Conservation (phyloP, 2,888 invertebrate species). For the Himalopsyche kuldschensis region DNA sequence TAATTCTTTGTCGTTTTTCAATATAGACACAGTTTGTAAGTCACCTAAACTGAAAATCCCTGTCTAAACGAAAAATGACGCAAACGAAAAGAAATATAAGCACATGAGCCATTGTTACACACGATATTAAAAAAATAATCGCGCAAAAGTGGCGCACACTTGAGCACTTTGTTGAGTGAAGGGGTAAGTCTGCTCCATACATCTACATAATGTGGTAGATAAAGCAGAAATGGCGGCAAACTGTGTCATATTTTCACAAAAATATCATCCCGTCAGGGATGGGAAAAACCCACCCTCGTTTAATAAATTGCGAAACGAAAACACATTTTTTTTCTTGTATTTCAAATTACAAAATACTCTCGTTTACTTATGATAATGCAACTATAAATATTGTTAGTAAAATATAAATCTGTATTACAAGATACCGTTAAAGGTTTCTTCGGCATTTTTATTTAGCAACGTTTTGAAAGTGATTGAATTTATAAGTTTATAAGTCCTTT, state of each 20-base stretch:
- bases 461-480: not conserved
- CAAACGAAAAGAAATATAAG: not conserved
- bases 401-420: no score
- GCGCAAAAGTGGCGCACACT: slow-evolving; percentile 1
- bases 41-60: not conserved
- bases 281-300: not conserved
- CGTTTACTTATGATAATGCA: not conserved
- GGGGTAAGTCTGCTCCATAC: not conserved
- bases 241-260: not conserved
- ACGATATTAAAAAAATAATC: slow-evolving; percentile 1
- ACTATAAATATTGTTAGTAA: no score
- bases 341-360: not conserved
- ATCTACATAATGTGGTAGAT: not conserved
- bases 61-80: not conserved
- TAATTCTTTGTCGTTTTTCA: no score
- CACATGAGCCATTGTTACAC: not conserved
- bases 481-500: not conserved
- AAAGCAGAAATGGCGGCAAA: not conserved
- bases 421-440: not conserved
- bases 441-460: not conserved
- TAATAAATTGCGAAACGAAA: not conserved
- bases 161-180: not conserved
- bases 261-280: not conserved
- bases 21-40: no score
- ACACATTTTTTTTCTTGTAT: not conserved